These are phyloP conservation scores for Chouioia cunea DNA, from an alignment of 2,888 invertebrate genomes.

Conservation along the genomic window DNA sequence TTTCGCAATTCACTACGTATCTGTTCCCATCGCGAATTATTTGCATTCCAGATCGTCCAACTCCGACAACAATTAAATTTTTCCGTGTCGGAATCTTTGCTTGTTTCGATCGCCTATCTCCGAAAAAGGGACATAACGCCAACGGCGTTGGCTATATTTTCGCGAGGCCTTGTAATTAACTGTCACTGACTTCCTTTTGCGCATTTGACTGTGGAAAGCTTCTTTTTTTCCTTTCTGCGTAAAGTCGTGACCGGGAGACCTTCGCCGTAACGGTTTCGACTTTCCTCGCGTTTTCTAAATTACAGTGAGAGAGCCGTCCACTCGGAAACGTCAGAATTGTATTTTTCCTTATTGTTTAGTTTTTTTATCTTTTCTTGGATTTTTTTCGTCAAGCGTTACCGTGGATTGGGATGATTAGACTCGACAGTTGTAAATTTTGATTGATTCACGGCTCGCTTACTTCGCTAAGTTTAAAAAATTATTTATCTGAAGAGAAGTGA, in stretches of 20 bases:
- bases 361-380: too few relatives aligned
- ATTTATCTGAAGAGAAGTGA: too few relatives aligned
- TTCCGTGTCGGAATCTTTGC: neutral
- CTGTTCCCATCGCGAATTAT: slow-evolving; percentile 49
- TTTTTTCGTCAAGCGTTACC: too few relatives aligned
- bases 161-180: slow-evolving; percentile 19
- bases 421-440: slow-evolving; percentile 14
- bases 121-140: neutral
- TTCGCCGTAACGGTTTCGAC: neutral
- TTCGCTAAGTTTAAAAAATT: too few relatives aligned
- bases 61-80: too few relatives aligned
- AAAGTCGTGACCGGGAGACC: slow-evolving; percentile 13
- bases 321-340: too few relatives aligned
- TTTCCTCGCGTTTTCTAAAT: neutral
- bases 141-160: neutral
- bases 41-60: slow-evolving; percentile 54
- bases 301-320: too few relatives aligned
- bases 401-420: neutral
- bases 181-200: slow-evolving; percentile 21
- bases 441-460: slow-evolving; percentile 17
- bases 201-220: neutral
- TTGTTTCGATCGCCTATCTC: neutral
- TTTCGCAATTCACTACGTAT: too few relatives aligned
- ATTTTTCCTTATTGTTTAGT: too few relatives aligned
- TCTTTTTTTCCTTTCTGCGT: slow-evolving; percentile 9